Conservation (phyloP, 2,888 invertebrate species). For the Pyrrhia umbra region DNA sequence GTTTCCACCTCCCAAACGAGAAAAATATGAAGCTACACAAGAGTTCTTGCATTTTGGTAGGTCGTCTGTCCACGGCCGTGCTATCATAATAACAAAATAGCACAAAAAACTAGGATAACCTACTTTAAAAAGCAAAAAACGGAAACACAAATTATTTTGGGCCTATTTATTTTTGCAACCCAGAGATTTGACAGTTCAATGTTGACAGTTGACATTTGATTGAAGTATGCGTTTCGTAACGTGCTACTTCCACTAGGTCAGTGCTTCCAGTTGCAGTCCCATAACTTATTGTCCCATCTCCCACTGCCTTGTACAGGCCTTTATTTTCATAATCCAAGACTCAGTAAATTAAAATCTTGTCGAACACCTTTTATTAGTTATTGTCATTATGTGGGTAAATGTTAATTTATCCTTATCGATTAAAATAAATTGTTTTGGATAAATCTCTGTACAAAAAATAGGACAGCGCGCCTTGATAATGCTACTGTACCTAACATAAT, state of each 20-base stretch:
- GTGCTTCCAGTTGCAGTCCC: neutral
- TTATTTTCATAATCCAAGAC: too few species aligned
- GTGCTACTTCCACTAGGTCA: too few species aligned
- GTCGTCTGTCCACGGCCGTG: slow-evolving; percentile 95
- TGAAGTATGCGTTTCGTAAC: neutral
- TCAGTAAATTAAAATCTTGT: too few species aligned
- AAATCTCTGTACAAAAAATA: too few species aligned
- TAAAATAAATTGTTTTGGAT: too few species aligned
- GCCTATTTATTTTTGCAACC: slow-evolving; percentile 42
- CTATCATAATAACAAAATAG: slow-evolving; percentile 77
- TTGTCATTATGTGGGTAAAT: too few species aligned
- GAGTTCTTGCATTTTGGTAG: slow-evolving; percentile 95
- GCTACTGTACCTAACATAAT: too few species aligned
- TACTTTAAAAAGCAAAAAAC: slow-evolving; percentile 5
- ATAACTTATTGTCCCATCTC: too few species aligned
- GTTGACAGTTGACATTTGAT: neutral
- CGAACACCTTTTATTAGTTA: too few species aligned
- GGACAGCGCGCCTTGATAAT: too few species aligned
- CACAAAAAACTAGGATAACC: slow-evolving; percentile 26
- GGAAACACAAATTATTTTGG: slow-evolving; percentile 22
- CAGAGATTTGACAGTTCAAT: slow-evolving; percentile 8
- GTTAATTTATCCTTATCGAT: too few species aligned
- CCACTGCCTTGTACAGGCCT: too few species aligned
- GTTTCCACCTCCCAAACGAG: slow-evolving; percentile 78
- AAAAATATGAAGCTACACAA: slow-evolving; percentile 94